Conservation (phyloP, 2,113 vertebrate species). For the Spermophilus dauricus region DNA sequence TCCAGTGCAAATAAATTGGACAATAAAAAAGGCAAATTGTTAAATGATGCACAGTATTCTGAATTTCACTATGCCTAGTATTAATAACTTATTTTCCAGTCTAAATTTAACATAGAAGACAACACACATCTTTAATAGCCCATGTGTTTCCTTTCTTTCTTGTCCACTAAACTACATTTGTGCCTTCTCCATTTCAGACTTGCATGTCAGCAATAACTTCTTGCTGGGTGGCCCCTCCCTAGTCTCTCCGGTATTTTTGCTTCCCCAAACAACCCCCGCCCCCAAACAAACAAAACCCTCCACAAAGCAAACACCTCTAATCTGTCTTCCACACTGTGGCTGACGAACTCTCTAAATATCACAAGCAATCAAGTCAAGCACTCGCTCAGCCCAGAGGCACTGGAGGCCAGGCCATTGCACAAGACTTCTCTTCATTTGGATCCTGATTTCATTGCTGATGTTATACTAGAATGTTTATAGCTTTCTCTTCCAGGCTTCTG, state of each 20-base stretch:
- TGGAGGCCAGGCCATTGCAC: neutral
- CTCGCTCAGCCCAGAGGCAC: neutral
- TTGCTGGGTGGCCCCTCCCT: neutral
- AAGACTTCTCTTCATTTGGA: neutral
- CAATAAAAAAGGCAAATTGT: neutral
- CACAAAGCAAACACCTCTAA: neutral
- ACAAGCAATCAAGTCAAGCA: neutral
- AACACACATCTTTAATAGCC: neutral
- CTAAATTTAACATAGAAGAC: neutral
- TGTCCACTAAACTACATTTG: neutral
- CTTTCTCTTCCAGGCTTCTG: neutral
- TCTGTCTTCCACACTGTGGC: neutral
- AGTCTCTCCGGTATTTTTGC: neutral
- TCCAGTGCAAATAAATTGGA: neutral
- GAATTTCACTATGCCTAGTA: neutral
- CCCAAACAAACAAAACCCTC: neutral
- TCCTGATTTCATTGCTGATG: neutral
- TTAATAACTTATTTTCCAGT: neutral
- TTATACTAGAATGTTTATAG: neutral
- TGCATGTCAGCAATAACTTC: conserved; percentile 3
- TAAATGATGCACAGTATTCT: conserved; percentile 12
- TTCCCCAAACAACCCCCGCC: neutral
- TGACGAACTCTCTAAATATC: neutral
- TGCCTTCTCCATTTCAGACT: neutral
- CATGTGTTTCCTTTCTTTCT: neutral